Conservation (phyloP, 2,797 vertebrate species). For the Luscinia megarhynchos region DNA sequence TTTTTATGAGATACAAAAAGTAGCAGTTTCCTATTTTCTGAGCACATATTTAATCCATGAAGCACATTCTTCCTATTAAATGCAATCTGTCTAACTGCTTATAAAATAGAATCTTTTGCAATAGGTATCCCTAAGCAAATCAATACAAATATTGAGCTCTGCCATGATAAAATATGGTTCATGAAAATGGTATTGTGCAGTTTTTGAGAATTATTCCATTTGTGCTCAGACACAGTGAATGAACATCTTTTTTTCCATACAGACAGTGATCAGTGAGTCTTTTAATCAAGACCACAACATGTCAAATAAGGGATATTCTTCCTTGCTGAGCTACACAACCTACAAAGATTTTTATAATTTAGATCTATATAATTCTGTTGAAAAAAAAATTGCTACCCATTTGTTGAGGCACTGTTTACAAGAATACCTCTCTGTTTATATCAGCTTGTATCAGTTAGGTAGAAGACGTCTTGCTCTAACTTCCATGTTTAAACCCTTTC, state of each 20-base stretch:
- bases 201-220: conserved; percentile 28
- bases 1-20: conserved; percentile 87
- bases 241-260: not conserved
- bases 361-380: not conserved
- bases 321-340: not conserved
- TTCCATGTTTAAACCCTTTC: not conserved
- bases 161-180: conserved; percentile 10
- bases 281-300: conserved; percentile 11
- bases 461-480: not conserved
- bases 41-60: conserved; percentile 69
- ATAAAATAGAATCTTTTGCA: conserved; percentile 48
- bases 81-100: conserved; percentile 62
- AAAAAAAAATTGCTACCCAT: not conserved
- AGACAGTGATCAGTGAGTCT: not conserved
- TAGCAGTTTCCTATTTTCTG: conserved; percentile 62
- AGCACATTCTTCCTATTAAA: conserved; percentile 67
- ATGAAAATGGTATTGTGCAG: conserved; percentile 13
- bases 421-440: not conserved
- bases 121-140: conserved; percentile 58
- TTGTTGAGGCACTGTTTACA: not conserved
- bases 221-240: conserved; percentile 4
- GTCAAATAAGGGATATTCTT: not conserved
- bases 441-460: not conserved
- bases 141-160: conserved; percentile 65
- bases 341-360: not conserved